These are phyloP conservation scores for Falcunculus frontatus DNA, from an alignment of 2,113 vertebrate species.

Conservation along the genomic window DNA sequence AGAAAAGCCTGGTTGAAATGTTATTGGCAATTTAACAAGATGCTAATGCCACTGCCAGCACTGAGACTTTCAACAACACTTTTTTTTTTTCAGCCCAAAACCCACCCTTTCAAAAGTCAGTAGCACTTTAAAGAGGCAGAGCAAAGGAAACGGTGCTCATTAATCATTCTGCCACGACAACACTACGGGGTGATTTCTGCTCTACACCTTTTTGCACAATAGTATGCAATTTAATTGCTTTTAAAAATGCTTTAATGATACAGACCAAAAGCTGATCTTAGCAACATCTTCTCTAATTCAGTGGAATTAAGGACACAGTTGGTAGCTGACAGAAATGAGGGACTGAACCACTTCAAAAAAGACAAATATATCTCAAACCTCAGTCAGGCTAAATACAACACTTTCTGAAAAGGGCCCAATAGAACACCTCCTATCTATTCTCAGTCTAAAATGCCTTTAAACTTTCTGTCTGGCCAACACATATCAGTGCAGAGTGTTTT, in stretches of 20 bases:
- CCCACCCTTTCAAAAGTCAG: constrained; percentile 25
- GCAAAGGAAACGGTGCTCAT: constrained; percentile 11
- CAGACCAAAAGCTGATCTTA: constrained; percentile 45
- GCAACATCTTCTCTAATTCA: constrained; percentile 40
- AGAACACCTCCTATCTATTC: not conserved
- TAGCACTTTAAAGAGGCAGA: constrained; percentile 23
- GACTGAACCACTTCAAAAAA: constrained; percentile 24
- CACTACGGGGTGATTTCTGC: constrained; percentile 42
- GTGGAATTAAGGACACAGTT: constrained; percentile 46
- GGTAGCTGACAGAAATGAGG: constrained; percentile 19
- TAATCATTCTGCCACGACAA: constrained; percentile 53
- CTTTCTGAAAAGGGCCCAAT: not conserved
- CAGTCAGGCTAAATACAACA: not conserved
- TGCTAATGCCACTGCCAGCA: not conserved
- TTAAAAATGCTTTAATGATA: constrained; percentile 41
- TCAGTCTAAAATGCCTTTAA: not conserved
- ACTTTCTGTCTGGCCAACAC: not conserved
- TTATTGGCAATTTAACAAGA: not conserved
- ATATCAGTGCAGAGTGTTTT: not conserved
- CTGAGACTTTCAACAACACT: not conserved
- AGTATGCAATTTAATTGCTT: constrained; percentile 61
- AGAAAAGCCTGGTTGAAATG: not conserved
- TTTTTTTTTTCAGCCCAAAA: not conserved
- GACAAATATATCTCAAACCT: constrained; percentile 23
- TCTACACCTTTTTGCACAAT: constrained; percentile 35